A percentile compares a stretch with the other conserved stretches of the same genome.
Conservation (phyloP, 2,113 vertebrate genomes). For the Mungos mungo region DNA sequence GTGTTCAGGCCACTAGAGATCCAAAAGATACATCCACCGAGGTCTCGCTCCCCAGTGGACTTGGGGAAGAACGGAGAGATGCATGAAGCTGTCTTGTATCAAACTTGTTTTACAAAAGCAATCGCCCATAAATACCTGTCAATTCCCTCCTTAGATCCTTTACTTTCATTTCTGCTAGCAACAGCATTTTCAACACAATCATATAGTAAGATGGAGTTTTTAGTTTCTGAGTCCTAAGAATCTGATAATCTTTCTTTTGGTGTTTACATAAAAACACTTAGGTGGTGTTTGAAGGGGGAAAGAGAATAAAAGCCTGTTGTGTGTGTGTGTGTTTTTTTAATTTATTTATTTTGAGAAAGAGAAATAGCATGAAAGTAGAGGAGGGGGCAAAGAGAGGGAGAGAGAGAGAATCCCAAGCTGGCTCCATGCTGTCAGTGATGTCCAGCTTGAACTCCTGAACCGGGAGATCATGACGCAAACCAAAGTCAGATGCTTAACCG, state of each 20-base stretch:
- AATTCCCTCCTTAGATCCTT: neutral
- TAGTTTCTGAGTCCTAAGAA: neutral
- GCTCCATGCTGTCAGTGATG: no score
- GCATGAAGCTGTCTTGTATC: neutral
- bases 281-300: neutral
- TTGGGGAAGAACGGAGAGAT: neutral
- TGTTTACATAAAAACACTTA: neutral
- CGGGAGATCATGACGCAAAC: no score
- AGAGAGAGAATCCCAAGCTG: no score
- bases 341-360: no score
- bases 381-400: no score
- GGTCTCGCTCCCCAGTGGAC: neutral
- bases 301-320: neutral
- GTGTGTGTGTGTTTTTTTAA: no score
- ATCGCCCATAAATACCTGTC: neutral
- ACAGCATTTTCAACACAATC: neutral
- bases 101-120: conserved; percentile 4
- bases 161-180: neutral
- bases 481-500: no score
- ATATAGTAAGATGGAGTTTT: neutral
- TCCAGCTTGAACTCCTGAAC: no score
- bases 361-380: no score
- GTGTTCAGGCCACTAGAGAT: neutral
- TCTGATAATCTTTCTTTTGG: neutral
- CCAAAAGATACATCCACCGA: neutral